Percentiles rank a stretch among this genome's conserved stretches.
Conservation (phyloP, 2,888 invertebrate genomes). For the Eupithecia subumbrata region DNA sequence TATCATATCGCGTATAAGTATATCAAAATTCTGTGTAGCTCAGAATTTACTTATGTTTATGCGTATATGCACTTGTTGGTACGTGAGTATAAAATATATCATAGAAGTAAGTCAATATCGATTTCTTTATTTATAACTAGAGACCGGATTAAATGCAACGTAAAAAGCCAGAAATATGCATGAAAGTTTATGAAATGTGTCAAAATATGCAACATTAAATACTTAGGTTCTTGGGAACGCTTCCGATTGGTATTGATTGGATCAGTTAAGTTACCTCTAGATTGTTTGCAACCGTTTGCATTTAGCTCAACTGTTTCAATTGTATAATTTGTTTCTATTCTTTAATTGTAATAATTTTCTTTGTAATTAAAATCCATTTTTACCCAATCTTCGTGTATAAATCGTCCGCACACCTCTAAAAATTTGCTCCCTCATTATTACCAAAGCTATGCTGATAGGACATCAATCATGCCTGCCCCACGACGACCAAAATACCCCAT, state of each 20-base stretch:
- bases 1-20: too few species aligned
- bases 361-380: background rate
- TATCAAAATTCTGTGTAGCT: too few species aligned
- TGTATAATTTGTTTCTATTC: too few species aligned
- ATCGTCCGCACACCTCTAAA: slow-evolving; percentile 13
- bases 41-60: too few species aligned
- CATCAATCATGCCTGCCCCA: slow-evolving; percentile 35
- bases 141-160: too few species aligned
- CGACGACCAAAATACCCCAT: slow-evolving; percentile 31
- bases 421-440: slow-evolving; percentile 35
- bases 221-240: background rate
- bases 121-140: too few species aligned
- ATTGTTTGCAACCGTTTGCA: background rate
- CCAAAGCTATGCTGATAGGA: slow-evolving; percentile 30
- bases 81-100: background rate
- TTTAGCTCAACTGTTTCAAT: background rate
- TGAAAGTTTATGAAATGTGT: too few species aligned
- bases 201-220: too few species aligned
- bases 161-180: too few species aligned
- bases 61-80: background rate
- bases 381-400: background rate
- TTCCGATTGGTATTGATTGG: background rate
- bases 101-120: background rate
- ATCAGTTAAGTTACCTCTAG: background rate
- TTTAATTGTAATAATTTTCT: background rate